Evolutionary conservation across 1,140 invertebrate genomes (phyloP).

Genomic region (Phortica variegata): DNA sequence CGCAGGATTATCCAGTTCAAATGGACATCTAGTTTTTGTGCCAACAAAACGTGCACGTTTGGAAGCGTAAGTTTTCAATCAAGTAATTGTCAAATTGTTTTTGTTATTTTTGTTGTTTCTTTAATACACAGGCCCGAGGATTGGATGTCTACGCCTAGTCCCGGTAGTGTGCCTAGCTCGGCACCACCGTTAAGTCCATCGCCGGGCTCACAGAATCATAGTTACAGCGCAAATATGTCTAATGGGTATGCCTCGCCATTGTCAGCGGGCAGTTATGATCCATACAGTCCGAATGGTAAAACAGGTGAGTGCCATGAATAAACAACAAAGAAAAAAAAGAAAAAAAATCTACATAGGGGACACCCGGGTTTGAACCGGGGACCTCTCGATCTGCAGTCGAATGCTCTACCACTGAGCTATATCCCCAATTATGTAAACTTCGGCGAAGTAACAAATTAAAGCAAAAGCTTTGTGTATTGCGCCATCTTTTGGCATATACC

Average conservation of each 20-base stretch:
- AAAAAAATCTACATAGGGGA: slow-evolving; percentile 64
- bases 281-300: slow-evolving; percentile 83
- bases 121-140: slow-evolving; percentile 59
- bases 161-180: slow-evolving; percentile 62
- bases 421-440: no score
- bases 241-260: slow-evolving; percentile 82
- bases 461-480: no score
- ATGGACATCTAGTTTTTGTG: slow-evolving; percentile 41
- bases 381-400: slow-evolving; percentile 93
- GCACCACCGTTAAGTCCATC: slow-evolving; percentile 64
- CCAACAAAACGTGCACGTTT: slow-evolving; percentile 43
- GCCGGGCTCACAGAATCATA: slow-evolving; percentile 61
- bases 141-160: slow-evolving; percentile 65
- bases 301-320: slow-evolving; percentile 65
- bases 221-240: slow-evolving; percentile 63
- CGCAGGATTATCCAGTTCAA: slow-evolving; percentile 12
- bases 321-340: background rate
- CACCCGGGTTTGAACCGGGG: slow-evolving; percentile 93
- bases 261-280: slow-evolving; percentile 80
- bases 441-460: no score
- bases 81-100: background rate
- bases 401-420: slow-evolving; percentile 93
- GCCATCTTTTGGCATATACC: no score
- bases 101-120: background rate
- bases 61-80: slow-evolving; percentile 39